Base-by-base conservation (phyloP, 2,888 invertebrate genomes). In the Dryobotodes eremita region DNA sequence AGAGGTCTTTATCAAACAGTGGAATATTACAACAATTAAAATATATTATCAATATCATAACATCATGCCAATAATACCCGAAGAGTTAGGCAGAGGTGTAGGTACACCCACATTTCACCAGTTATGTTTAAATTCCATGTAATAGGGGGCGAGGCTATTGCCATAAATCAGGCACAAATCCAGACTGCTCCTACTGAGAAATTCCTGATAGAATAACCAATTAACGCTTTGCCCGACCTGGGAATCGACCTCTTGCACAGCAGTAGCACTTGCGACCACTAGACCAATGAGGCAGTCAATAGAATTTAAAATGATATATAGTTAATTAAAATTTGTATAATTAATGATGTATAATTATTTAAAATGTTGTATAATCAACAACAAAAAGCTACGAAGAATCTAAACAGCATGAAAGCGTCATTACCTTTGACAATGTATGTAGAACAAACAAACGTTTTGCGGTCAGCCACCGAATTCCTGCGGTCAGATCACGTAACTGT, bases 401-500 rank as follows among this genome's bases (percentile, higher is more conserved):
- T n/a, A 55, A 55, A 17, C 53, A n/a, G 6, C 31, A 53, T 6
- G 17, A 53, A n/a, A 69, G 53, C 31, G 23, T 17, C n/a, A 20
- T 42, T 59, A 71, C 26, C 8, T 31, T 57, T 11, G 46, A 46
- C 42, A 20, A 62, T 13, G 31, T n/a, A 62, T 13, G 31, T n/a
- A 11, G 46, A 46, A 64, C 71, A 57, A 31, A 55, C 15, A 26
- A 62, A 50, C 15, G 5, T 26, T 59, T 79, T 71, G 82, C 46
- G 82, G 82, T 79, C 36, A 55, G 31, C 53, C 36, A 50, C 36
- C 17, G 7, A 59, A 75, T 69, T 53, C n/a, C 31, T 83, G 79
- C n/a, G 82, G 82, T 75, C 26, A 64, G 15, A 11, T 36, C 31
- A 48, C 23, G 20, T 75, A 48, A 74, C 42, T 10, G 5, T 31